These are phyloP conservation scores for Esox lucius DNA, from an alignment of 2,797 vertebrate species.

Conservation along the genomic window DNA sequence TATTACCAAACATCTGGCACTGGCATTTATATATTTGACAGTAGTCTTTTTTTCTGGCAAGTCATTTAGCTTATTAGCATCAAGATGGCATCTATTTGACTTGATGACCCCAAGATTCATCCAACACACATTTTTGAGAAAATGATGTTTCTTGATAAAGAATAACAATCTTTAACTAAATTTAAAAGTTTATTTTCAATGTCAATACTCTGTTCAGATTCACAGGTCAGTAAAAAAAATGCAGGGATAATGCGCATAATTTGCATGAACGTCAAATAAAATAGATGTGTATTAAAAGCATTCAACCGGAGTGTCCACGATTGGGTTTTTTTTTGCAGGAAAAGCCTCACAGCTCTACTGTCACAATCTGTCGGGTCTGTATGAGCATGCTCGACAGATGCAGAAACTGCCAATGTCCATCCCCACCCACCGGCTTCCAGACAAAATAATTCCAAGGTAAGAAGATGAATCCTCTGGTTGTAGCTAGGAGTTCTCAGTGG, in stretches of 20 bases:
- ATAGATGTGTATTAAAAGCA: background rate
- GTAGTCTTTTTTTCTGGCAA: no score
- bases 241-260: background rate
- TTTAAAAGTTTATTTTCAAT: no score
- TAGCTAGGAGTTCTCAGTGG: background rate
- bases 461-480: background rate
- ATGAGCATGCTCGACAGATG: slow-evolving; percentile 87
- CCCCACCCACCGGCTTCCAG: slow-evolving; percentile 85
- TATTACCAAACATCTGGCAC: no score
- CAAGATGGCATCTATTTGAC: no score
- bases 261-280: background rate
- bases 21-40: no score
- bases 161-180: no score
- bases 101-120: no score
- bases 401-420: slow-evolving; percentile 85
- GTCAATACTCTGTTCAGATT: background rate
- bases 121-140: no score
- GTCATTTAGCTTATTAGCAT: no score
- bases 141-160: no score
- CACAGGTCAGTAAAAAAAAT: background rate
- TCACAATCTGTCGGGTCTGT: slow-evolving; percentile 83
- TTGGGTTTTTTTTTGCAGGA: slow-evolving; percentile 64
- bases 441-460: slow-evolving; percentile 85
- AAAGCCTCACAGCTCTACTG: slow-evolving; percentile 90
- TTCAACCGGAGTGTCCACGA: background rate